Evolutionary conservation across 1,140 invertebrate species (phyloP).

Genomic region (Phymorhynchus buccinoides): DNA sequence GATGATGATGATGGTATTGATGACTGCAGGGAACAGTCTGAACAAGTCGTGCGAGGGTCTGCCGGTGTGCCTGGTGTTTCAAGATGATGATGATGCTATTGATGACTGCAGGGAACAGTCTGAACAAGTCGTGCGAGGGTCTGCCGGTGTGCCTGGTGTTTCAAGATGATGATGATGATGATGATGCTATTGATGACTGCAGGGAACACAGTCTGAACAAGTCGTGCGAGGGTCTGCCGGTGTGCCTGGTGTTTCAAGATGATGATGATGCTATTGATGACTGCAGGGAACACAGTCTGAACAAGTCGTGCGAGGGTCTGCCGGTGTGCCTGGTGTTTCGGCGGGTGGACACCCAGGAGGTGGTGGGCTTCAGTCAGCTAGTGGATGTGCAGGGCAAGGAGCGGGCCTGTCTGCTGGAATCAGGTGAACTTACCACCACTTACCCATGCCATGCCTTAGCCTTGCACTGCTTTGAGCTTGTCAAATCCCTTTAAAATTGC

Average conservation of each 20-base stretch:
- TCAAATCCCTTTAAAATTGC: too few species aligned
- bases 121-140: constrained; percentile 67
- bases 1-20: too few species aligned
- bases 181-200: background rate
- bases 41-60: too few species aligned
- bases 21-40: background rate
- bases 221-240: too few species aligned
- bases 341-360: constrained; percentile 41
- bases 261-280: background rate
- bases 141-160: too few species aligned
- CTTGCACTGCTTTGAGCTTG: too few species aligned
- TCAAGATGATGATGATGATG: background rate
- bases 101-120: constrained; percentile 57
- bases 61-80: too few species aligned
- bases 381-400: constrained; percentile 57
- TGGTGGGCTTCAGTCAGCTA: constrained; percentile 67
- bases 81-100: background rate
- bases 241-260: too few species aligned
- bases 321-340: constrained; percentile 62
- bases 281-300: constrained; percentile 63
- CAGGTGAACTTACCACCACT: constrained; percentile 60
- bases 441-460: too few species aligned
- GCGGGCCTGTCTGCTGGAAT: constrained; percentile 67
- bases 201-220: too few species aligned
- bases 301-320: constrained; percentile 63